These are phyloP conservation scores for Pipistrellus kuhlii DNA, from an alignment of 2,797 vertebrate genomes.

Conservation along the genomic window DNA sequence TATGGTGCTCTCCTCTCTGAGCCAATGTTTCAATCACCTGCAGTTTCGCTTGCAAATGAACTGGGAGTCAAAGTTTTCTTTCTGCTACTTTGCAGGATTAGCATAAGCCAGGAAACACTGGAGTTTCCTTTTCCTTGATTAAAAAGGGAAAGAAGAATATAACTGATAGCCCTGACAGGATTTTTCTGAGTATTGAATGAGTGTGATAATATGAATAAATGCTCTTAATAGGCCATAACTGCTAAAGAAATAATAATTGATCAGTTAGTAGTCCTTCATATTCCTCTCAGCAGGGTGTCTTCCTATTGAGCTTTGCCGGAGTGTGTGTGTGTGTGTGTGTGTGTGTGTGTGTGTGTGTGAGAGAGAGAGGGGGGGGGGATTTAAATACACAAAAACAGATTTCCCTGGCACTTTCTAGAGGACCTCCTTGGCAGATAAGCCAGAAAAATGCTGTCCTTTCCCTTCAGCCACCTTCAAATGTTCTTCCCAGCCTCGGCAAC, in stretches of 20 bases:
- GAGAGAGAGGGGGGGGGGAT: not conserved
- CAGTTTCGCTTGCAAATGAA: not conserved
- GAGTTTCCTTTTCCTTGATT: conserved; percentile 59
- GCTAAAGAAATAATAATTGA: conserved; percentile 79
- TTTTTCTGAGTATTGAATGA: conserved; percentile 72
- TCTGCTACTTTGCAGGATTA: conserved; percentile 13
- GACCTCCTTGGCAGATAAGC: not conserved
- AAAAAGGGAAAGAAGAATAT: conserved; percentile 69
- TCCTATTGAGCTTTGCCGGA: conserved; percentile 36
- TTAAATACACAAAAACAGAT: not conserved
- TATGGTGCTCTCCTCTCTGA: not conserved
- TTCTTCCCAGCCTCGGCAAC: not conserved
- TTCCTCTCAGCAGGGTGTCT: conserved; percentile 20
- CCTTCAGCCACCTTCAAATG: not conserved
- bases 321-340: not conserved
- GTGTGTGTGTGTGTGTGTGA: not conserved
- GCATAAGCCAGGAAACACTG: not conserved
- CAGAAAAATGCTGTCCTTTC: not conserved
- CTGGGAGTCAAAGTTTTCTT: not conserved
- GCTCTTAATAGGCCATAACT: conserved; percentile 77
- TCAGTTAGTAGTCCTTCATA: conserved; percentile 62
- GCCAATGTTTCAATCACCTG: not conserved
- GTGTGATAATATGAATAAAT: conserved; percentile 67
- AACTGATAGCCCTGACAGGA: conserved; percentile 66
- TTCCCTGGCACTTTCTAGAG: conserved; percentile 1